Evolutionary conservation across 2,113 vertebrate genomes (phyloP).

Genomic region (Carettochelys insculpta): DNA sequence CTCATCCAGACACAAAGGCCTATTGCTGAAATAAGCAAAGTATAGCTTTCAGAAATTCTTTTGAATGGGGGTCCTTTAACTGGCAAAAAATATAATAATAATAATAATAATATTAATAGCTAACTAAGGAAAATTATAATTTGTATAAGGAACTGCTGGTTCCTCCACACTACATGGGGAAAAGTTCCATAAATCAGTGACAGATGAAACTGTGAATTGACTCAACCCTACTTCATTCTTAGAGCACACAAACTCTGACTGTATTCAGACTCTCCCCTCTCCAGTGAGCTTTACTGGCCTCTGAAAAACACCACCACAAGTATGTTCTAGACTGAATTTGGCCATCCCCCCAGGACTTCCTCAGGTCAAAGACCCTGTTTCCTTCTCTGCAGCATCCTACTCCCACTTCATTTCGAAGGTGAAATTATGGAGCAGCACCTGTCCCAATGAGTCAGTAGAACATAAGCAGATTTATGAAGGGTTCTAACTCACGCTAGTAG

Average conservation of each 20-base stretch:
- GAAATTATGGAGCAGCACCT: background rate
- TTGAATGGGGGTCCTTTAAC: background rate
- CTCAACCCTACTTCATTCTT: background rate
- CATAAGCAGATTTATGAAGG: background rate
- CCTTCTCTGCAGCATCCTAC: background rate
- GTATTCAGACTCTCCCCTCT: background rate
- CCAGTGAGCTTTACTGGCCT: background rate
- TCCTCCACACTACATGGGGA: background rate
- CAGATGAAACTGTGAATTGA: fast-evolving
- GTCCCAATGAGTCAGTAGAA: background rate
- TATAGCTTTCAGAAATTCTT: background rate
- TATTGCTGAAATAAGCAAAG: background rate
- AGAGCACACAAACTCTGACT: background rate
- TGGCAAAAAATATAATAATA: background rate
- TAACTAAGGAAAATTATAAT: background rate
- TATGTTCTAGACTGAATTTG: background rate
- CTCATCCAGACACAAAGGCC: background rate
- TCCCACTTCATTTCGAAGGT: background rate
- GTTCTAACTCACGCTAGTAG: background rate
- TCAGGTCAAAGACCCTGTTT: background rate
- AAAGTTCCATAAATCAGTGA: background rate
- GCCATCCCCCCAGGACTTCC: background rate
- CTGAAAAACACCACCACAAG: background rate
- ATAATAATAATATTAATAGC: background rate
- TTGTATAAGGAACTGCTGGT: background rate